Conservation (phyloP, 2,888 invertebrate species). For the Anthophora plumipes region DNA sequence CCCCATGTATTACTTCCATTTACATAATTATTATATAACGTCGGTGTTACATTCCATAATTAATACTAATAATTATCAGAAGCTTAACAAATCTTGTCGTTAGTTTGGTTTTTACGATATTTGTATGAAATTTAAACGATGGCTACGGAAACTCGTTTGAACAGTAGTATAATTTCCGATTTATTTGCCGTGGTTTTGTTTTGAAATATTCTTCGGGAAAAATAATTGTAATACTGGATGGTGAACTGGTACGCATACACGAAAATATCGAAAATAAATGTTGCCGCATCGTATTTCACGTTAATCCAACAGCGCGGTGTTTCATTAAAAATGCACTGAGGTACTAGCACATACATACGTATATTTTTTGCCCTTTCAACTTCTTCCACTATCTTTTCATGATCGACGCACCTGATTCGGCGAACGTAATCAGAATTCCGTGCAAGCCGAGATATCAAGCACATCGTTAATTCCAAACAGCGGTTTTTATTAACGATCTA, state of each 20-base stretch:
- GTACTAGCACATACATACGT: too few relatives aligned
- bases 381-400: conserved; percentile 3
- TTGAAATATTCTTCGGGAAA: neutral
- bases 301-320: neutral
- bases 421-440: neutral
- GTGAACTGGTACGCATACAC: neutral
- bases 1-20: neutral
- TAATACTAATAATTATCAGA: conserved; percentile 5
- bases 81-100: conserved; percentile 14
- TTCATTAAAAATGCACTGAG: neutral
- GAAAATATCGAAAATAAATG: neutral
- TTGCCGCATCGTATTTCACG: neutral
- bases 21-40: conserved; percentile 1
- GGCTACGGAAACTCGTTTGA: neutral
- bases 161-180: neutral
- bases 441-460: neutral
- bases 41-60: neutral
- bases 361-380: conserved; percentile 4
- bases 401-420: neutral
- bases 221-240: neutral
- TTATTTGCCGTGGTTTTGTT: neutral
- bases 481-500: neutral
- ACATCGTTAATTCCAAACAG: neutral
- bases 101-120: neutral
- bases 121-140: conserved; percentile 6